Base-by-base conservation (phyloP, 1,140 invertebrate genomes). In the Musca domestica region DNA sequence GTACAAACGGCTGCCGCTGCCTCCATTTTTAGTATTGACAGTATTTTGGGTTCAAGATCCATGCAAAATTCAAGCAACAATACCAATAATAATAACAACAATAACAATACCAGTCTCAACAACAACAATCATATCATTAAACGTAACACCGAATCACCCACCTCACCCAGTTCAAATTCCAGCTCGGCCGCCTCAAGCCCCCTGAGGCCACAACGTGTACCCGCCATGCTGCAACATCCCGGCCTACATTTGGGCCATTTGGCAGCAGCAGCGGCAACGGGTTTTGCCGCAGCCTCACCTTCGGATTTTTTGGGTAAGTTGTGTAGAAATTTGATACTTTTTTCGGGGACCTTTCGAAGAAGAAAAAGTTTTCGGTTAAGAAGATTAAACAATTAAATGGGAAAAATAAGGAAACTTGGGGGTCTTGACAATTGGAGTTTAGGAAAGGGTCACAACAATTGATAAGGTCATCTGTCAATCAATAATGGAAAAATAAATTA, bases 11-110 rank as follows among this genome's bases (percentile, higher is more conserved):
- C 85, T 15, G 84, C 84, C 10, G 84, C 88, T 2, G 84, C 88
- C 54, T 91, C 90, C 30, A 83, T 91, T 34, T 92, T 92, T 76
- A 92, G 91, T 70, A 93, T 92, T 71, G 91, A 93, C 81, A 92
- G 90, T 81, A 92, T 92, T 67, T 81, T 93, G 74, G 90, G 77
- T 48, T 80, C 78, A 12, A 69, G 76, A 23, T 72, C 70, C 19
- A 71, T 52, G n/a, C 5, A 46, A 5, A 41, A 41, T 7, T 12
- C 5, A n/a, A n/a, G 34, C 34, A 41, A 41, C 34, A 9, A 41
- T 2, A 22, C 19, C 34, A 41, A 12, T 10, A 41, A 41, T 30
- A 30, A 30, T 30, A 30, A 30, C 9, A 30, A 41, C 10, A 41
- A 41, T 10, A 41, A 41, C 10, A 41, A 41, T 41, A 2, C 10